These are phyloP conservation scores for Siderastrea siderea DNA, from an alignment of 92 coral and sea anemone genomes.

Conservation along the genomic window DNA sequence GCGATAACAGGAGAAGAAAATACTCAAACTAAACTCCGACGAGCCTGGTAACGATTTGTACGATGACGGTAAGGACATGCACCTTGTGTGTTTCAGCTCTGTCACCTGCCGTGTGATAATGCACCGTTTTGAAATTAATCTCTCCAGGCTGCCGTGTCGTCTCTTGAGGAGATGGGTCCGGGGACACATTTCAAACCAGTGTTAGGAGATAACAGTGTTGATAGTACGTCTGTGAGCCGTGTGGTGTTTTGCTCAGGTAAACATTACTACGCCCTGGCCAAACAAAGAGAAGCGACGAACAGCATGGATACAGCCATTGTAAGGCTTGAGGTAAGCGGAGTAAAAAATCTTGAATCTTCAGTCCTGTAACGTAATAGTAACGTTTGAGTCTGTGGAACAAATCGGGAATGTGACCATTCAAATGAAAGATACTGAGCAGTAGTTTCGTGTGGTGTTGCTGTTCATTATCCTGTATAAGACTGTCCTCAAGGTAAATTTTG, in stretches of 20 bases:
- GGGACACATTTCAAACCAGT: slow-evolving; percentile 93
- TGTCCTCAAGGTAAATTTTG: too few species aligned
- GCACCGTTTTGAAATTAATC: not conserved
- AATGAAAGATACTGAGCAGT: not conserved
- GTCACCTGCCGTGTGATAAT: not conserved
- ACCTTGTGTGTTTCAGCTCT: not conserved
- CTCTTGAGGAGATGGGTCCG: slow-evolving; percentile 90
- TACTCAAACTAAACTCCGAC: too few species aligned
- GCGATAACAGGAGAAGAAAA: too few species aligned
- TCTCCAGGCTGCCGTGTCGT: slow-evolving; percentile 85
- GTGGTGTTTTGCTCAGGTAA: slow-evolving; percentile 96
- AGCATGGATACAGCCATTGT: slow-evolving; percentile 88
- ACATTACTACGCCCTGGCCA: slow-evolving; percentile 87
- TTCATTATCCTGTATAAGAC: not conserved
- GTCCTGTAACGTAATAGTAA: too few species aligned
- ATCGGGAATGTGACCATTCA: too few species aligned
- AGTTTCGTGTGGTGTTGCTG: not conserved
- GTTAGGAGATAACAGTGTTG: slow-evolving; percentile 77
- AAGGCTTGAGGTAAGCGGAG: slow-evolving; percentile 85
- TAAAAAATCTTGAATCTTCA: too few species aligned
- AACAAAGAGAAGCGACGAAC: slow-evolving; percentile 77
- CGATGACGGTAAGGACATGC: too few species aligned
- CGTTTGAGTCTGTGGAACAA: too few species aligned
- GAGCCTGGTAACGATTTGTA: too few species aligned
- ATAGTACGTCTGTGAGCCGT: slow-evolving; percentile 76